Conservation (phyloP, 35 echinoderm and acorn worm species). For the Lytechinus pictus region DNA sequence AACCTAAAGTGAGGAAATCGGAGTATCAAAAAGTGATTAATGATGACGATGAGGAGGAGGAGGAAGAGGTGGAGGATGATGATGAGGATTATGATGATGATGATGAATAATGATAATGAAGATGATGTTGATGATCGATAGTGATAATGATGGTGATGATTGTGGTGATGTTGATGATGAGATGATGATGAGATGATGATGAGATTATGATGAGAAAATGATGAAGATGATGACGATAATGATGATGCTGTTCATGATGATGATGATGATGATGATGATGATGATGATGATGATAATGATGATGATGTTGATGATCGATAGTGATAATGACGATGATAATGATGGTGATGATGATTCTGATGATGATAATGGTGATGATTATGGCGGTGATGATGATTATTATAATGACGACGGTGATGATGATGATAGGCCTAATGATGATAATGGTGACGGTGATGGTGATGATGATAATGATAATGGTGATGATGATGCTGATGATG, state of each 20-base stretch:
- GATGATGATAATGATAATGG: not conserved
- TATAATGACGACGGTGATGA: not conserved
- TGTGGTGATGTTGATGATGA: too few relatives aligned
- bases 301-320: not conserved
- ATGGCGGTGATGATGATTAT: too few relatives aligned
- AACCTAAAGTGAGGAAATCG: constrained; percentile 57
- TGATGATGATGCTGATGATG: too few relatives aligned
- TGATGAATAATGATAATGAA: not conserved
- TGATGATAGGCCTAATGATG: not conserved
- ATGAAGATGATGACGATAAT: not conserved
- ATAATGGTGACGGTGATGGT: not conserved
- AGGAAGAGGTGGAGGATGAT: not conserved
- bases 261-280: not conserved
- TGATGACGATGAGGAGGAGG: not conserved
- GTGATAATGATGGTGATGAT: not conserved
- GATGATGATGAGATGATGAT: too few relatives aligned
- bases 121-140: not conserved
- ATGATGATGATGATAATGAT: not conserved
- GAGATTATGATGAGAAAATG: too few relatives aligned
- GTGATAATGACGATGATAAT: constrained; percentile 7
- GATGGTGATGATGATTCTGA: not conserved
- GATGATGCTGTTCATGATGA: not conserved
- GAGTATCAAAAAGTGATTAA: too few relatives aligned
- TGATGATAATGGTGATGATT: too few relatives aligned
- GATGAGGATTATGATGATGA: not conserved